Evolutionary conservation across 2,113 vertebrate species (phyloP), one percentile per base, ranked within the genome.

Genomic region (Ancistrus triradiatus): DNA sequence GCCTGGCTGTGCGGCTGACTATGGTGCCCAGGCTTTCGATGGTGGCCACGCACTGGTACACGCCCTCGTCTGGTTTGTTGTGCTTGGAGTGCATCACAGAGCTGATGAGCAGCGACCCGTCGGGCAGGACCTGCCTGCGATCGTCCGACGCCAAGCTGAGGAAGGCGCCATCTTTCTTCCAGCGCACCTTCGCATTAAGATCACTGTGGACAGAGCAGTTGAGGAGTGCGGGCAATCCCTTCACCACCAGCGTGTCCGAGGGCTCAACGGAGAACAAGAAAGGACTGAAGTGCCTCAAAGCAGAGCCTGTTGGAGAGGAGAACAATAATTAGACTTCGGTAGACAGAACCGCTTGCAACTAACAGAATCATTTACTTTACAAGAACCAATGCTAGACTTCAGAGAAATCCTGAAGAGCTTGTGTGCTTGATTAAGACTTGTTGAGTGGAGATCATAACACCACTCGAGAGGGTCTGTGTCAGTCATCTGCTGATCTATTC

Each of bases 91-190:
- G 95, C 73, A 95, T 86, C 72, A 99, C 92, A 0, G 74, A 90
- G 69, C 69, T 84, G 75, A 98, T 93, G 69, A 93, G 75, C 44
- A 99, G 83, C 27, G 94, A 92, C 33, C 96, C 96, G 10, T 97
- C 92, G 0, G 91, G 81, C 2, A 98, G 88, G 52, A 98, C 81
- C 71, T 87, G 87, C 2, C 95, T 88, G 2, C 94, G 86, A 66
- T 98, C 95, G 28, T 98, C 95, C 0, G 92, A 90, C 21, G 81
- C 87, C 79, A 95, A 76, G 74, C 90, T 95, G 28, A 98, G 84
- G 72, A 93, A 89, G 48, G 94, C 90, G 59, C 95, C 96, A 1
- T 99, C 96, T 66, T 99, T 99, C 50, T 89, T 98, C 96, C 96
- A 99, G 69, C 95, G 92, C 2, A 97, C 86, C 37, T 87, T 87